Evolutionary conservation across 2,888 invertebrate species (phyloP), one percentile per base, ranked within the genome.

Genomic region (Tachina fera): DNA sequence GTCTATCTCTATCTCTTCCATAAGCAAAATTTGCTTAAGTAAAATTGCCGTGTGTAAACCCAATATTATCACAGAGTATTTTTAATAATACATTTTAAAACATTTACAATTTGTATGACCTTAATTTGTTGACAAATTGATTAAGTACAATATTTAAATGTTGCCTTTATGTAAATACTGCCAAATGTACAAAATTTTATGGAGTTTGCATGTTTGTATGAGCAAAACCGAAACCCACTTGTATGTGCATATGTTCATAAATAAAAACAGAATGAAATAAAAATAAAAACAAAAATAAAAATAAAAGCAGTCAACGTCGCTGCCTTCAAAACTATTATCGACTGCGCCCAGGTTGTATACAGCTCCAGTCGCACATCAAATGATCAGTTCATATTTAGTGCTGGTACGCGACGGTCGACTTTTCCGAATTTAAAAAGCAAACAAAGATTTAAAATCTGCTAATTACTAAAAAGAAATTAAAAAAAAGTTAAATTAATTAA

Each of bases 381-480:
- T 88, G 91, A 91, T 92, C 92, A 92, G 92, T 92, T 90, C 89
- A 90, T 89, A 91, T 91, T 90, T 89, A 91, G 90, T 91, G 90
- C 91, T 90, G 91, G 89, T 90, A 87, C 89, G 91, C 90, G 91
- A 90, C 90, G 91, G 92, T 91, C 89, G 90, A 86, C 72, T 80
- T 82, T 79, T 86, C 87, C 86, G 82, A 87, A 83, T 76, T 78
- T 80, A 83, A 86, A 78, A 76, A 51, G 53, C 68, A 53, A 81
- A 75, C 49, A 43, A 67, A 49, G 14, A 49, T 47, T 71, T 58
- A 11, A 56, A 77, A 86, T 74, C 86, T 63, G 56, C 47, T 75
- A 81, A 77, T 47, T 71, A 68, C 14, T 71, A 86, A 74, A 75
- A 58, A 63, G 8, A 68, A 39, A 74, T 31, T 10, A 22, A 19